Conservation (phyloP, 2,888 invertebrate genomes). For the Dicyrtoma fusca region DNA sequence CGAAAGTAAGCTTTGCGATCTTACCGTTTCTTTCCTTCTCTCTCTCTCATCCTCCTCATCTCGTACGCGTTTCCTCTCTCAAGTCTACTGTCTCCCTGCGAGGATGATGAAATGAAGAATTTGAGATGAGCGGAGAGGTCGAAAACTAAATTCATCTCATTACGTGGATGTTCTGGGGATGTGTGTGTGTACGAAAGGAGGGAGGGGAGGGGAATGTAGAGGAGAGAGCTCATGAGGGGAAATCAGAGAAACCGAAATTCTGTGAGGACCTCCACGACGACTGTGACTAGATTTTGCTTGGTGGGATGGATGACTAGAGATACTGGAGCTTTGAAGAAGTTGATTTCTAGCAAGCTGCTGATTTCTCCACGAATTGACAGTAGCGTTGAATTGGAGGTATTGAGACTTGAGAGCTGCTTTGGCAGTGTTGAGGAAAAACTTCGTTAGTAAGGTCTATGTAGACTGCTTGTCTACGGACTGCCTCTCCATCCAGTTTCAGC, state of each 20-base stretch:
- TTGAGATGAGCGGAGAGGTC: slow-evolving; percentile 14
- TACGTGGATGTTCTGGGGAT: slow-evolving; percentile 27
- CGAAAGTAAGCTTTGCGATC: neutral
- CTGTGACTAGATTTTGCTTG: no score
- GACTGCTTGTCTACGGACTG: no score
- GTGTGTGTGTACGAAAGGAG: neutral
- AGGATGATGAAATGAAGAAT: slow-evolving; percentile 21
- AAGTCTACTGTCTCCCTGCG: slow-evolving; percentile 21
- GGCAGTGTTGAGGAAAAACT: neutral
- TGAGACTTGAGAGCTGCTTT: no score
- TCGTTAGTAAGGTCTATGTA: no score
- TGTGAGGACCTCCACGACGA: neutral
- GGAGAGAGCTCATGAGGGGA: neutral
- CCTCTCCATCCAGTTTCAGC: no score
- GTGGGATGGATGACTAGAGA: neutral
- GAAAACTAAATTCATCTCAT: slow-evolving; percentile 31
- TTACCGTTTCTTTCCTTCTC: neutral
- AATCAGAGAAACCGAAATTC: neutral
- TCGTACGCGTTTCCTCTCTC: slow-evolving; percentile 6
- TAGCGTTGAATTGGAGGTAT: slow-evolving; percentile 29
- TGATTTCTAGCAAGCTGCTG: slow-evolving; percentile 16
- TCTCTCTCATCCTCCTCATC: neutral
- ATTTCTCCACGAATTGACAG: slow-evolving; percentile 35
- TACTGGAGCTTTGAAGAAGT: slow-evolving; percentile 18
- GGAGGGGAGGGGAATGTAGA: neutral